Conservation (phyloP, 2,797 vertebrate genomes). For the Malurus splendens region DNA sequence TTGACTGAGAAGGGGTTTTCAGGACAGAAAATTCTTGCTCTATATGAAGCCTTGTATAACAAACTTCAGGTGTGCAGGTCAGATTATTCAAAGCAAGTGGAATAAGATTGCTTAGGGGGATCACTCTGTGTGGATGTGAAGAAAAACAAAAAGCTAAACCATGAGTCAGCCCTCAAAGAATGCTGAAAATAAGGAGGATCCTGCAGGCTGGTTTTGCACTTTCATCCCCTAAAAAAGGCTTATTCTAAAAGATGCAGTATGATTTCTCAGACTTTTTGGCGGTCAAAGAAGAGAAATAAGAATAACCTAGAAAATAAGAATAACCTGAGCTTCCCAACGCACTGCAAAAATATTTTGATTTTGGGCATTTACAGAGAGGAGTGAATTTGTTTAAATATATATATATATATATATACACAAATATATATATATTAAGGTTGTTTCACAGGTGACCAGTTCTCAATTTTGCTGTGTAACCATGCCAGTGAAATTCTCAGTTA, state of each 20-base stretch:
- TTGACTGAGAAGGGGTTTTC: conserved; percentile 18
- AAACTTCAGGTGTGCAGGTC: neutral
- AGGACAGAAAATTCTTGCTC: conserved; percentile 23
- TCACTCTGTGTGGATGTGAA: neutral
- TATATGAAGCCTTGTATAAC: neutral
- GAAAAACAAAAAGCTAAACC: neutral
- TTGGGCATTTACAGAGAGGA: neutral
- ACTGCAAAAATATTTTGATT: neutral
- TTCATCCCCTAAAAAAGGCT: neutral
- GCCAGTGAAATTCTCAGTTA: neutral
- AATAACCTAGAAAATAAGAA: neutral
- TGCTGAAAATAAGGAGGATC: neutral
- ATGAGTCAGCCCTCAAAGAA: neutral
- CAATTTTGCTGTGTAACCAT: neutral
- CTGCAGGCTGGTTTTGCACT: neutral
- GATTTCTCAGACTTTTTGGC: neutral
- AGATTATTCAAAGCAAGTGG: conserved; percentile 6
- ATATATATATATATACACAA: neutral
- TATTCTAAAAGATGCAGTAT: neutral
- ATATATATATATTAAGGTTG: neutral
- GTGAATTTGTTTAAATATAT: neutral
- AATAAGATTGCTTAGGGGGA: neutral
- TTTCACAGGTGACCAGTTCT: neutral
- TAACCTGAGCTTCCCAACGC: neutral
- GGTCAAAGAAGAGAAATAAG: neutral